Evolutionary conservation across 2,797 vertebrate species (phyloP).

Genomic region (Sebastes trivittatus): DNA sequence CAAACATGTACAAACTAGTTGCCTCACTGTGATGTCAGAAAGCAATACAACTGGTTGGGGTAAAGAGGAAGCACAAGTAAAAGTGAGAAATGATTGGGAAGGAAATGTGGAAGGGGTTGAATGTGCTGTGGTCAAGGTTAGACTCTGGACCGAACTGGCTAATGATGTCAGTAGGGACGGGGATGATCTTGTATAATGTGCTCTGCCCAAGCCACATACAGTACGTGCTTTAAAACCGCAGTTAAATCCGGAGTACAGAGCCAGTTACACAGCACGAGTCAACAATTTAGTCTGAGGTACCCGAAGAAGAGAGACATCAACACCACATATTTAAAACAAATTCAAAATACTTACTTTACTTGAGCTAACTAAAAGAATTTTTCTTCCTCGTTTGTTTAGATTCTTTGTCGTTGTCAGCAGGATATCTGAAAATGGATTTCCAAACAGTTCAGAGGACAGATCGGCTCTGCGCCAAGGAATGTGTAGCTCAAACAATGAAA

Average conservation of each 20-base stretch:
- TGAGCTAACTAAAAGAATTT: neutral
- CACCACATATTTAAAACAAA: neutral
- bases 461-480: neutral
- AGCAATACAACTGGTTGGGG: neutral
- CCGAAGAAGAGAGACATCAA: neutral
- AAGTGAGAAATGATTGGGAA: neutral
- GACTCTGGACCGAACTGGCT: conserved; percentile 4
- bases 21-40: neutral
- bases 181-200: conserved; percentile 24
- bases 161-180: conserved; percentile 50
- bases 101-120: conserved; percentile 7
- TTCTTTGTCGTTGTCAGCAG: conserved; percentile 8
- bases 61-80: neutral
- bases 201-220: conserved; percentile 28
- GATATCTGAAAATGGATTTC: conserved; percentile 29
- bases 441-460: neutral
- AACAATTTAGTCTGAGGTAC: conserved; percentile 27
- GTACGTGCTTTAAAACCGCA: conserved; percentile 47
- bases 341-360: neutral
- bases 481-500: neutral
- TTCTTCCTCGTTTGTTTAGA: neutral
- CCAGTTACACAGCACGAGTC: conserved; percentile 13
- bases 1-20: neutral
- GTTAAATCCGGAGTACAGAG: conserved; percentile 25
- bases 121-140: conserved; percentile 37